Percentiles rank a stretch among this genome's conserved stretches.
phyloP scores from a whole-genome alignment of 2,113 vertebrate species.

The Thunnus thynnus region DNA sequence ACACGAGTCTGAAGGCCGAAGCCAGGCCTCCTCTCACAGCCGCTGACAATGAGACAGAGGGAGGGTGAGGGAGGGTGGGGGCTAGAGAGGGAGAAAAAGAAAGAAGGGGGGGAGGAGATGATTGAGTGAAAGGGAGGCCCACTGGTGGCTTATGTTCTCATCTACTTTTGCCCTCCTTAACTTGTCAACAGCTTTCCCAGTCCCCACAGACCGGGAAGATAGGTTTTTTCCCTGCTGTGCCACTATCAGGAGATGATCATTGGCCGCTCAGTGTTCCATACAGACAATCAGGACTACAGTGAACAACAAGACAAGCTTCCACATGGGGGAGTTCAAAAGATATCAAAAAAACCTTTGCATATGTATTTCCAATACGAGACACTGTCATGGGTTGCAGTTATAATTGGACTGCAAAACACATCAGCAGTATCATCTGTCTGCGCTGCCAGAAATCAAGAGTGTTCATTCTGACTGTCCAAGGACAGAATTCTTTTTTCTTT shows the following conservation, averaged over 20 bases:
- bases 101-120: constrained; percentile 8
- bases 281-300: constrained; percentile 61
- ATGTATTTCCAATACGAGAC: constrained; percentile 28
- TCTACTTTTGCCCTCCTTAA: constrained; percentile 63
- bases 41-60: constrained; percentile 63
- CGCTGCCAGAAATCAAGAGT: constrained; percentile 58
- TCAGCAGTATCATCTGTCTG: constrained; percentile 40
- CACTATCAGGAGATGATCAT: constrained; percentile 81
- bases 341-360: constrained; percentile 46
- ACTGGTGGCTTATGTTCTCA: constrained; percentile 62
- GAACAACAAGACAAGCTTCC: constrained; percentile 68
- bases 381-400: constrained; percentile 17
- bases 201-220: constrained; percentile 71
- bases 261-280: constrained; percentile 76
- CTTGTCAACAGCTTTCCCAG: constrained; percentile 64
- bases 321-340: constrained; percentile 51
- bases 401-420: constrained; percentile 57
- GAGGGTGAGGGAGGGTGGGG: constrained; percentile 25
- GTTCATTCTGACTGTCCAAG: constrained; percentile 68
- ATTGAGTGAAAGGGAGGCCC: constrained; percentile 57
- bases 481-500: constrained; percentile 50
- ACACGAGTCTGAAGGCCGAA: constrained; percentile 71
- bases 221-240: constrained; percentile 74
- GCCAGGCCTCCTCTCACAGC: constrained; percentile 63
- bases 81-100: not conserved